A percentile compares a stretch with the other conserved stretches of the same genome.
phyloP scores from a whole-genome alignment of 2,113 vertebrate genomes.

The Fregetta grallaria region DNA sequence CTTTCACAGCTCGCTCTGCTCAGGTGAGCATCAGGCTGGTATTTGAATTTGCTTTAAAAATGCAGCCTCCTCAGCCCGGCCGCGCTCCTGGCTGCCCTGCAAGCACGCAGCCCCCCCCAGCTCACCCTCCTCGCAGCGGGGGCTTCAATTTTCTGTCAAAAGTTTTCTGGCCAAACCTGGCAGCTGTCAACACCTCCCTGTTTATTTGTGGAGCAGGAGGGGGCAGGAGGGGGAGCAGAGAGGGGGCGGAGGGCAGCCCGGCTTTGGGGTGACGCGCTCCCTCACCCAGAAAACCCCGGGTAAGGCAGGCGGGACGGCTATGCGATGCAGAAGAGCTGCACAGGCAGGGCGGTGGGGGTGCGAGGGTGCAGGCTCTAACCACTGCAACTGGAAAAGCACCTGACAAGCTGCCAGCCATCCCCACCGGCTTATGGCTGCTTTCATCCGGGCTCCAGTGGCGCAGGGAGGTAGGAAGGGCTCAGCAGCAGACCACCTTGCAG shows the following conservation, averaged over 20 bases:
- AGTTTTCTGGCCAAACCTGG: slow-evolving; percentile 17
- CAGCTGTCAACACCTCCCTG: slow-evolving; percentile 60
- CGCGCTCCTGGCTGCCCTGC: background rate
- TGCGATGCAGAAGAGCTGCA: background rate
- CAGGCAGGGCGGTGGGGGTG: accelerated
- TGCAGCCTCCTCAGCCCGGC: background rate
- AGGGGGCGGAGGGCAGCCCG: background rate
- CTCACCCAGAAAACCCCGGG: background rate
- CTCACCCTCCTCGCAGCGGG: background rate
- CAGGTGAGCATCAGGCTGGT: background rate
- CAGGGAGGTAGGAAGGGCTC: background rate
- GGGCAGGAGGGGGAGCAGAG: background rate
- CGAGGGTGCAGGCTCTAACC: background rate
- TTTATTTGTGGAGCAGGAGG: slow-evolving; percentile 60
- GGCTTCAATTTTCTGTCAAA: slow-evolving; percentile 45
- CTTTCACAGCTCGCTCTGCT: background rate
- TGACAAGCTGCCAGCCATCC: background rate
- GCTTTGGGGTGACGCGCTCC: background rate
- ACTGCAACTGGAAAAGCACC: background rate
- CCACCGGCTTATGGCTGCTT: background rate
- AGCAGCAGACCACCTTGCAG: background rate
- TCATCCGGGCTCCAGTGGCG: background rate
- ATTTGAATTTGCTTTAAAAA: background rate
- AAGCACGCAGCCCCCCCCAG: background rate
- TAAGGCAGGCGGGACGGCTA: accelerated